Evolutionary conservation across 1,140 invertebrate genomes (phyloP), one percentile per base, ranked within the genome.

Genomic region (Drosophila ogumai): DNA sequence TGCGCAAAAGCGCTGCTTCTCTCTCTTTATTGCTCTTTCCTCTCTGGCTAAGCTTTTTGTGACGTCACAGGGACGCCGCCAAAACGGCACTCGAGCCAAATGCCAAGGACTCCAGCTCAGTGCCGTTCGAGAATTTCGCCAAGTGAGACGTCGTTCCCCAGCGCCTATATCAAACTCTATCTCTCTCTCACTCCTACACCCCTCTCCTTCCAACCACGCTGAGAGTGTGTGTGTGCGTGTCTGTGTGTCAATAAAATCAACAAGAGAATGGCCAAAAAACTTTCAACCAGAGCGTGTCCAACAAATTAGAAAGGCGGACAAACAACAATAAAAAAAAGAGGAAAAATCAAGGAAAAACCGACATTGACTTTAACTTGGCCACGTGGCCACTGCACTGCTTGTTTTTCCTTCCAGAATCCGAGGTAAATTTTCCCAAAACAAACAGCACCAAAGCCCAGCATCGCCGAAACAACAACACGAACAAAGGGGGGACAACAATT

Each of bases 41-140:
- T 32, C 58, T 73, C 43, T 28, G 8, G 40, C 12, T 49, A 19
- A 69, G 59, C 60, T 49, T 66, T 81, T 38, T 38, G 76, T 90
- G 84, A 88, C 84, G 84, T 88, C 84, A 88, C 44, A 57, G 63
- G 47, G 66, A 69, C 47, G 60, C 67, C 75, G 55, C 65, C 67
- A 63, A 69, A 67, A 72, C 66, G 67, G 67, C 43, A 50, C 69
- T 79, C 61, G 38, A 66, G 60, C 67, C 58, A 78, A 85, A 86
- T 88, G 81, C 85, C 85, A 90, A 90, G 85, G 86, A 90, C 85
- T 81, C 59, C 34, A 57, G 67, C 67, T 85, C 84, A 88, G 85
- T 88, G 74, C 74, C 81, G 54, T 73, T 65, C 81, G 85, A 79
- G 81, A 69, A 63, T 60, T 79, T 68, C 69, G 78, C 81, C 69